A percentile compares a stretch with the other conserved stretches of the same genome.
phyloP scores from a whole-genome alignment of 1,140 invertebrate species.

The Hirudo medicinalis region DNA sequence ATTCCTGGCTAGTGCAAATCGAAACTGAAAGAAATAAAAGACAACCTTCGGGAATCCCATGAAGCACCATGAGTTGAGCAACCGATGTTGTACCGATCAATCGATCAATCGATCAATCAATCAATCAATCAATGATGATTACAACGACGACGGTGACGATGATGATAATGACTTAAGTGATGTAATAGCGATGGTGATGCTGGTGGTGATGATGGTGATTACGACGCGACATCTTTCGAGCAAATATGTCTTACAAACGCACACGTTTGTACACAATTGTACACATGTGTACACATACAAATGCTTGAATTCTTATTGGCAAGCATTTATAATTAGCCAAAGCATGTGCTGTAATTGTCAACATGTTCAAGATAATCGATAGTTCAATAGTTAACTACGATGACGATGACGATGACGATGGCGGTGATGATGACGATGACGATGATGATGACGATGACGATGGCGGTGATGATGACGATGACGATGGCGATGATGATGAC shows the following conservation, averaged over 20 bases:
- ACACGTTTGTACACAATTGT: too few species aligned
- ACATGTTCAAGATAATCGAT: background rate
- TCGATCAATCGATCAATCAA: background rate
- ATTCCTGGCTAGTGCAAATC: background rate
- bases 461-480: background rate
- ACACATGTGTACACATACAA: too few species aligned
- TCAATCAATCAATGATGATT: background rate
- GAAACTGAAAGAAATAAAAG: background rate
- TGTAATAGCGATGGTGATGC: background rate
- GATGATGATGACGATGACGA: constrained; percentile 2
- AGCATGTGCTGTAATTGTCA: background rate
- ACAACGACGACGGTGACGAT: background rate
- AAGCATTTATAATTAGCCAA: too few species aligned
- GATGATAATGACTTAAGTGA: background rate
- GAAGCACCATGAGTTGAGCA: background rate
- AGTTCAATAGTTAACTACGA: background rate
- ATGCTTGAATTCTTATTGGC: too few species aligned
- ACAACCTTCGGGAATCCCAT: background rate
- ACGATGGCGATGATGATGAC: background rate
- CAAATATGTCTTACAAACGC: too few species aligned
- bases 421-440: background rate
- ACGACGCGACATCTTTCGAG: background rate
- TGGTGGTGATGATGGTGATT: background rate
- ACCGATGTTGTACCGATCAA: background rate
- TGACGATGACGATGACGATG: background rate